Conservation (phyloP, 1,140 invertebrate species). For the Papilio machaon region DNA sequence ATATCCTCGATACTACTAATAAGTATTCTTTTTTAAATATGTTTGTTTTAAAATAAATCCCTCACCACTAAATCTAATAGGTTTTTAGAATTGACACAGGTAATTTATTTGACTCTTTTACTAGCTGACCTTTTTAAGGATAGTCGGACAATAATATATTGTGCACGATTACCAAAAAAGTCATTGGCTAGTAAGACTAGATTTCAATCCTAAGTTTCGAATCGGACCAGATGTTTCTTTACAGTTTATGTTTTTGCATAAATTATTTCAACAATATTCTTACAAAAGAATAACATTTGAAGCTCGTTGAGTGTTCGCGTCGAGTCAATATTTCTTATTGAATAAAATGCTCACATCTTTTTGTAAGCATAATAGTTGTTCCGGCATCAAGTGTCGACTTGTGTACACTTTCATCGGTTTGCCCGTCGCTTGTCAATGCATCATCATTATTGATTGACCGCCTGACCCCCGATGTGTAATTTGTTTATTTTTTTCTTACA, state of each 20-base stretch:
- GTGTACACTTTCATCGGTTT: conserved; percentile 46
- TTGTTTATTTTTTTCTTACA: conserved; percentile 56
- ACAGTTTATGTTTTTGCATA: background rate
- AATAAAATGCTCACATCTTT: conserved; percentile 22
- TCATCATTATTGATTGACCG: conserved; percentile 68
- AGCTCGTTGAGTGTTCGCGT: background rate
- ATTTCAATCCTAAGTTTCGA: conserved; percentile 1
- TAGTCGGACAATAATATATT: background rate
- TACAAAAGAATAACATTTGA: background rate
- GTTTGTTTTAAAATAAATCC: background rate
- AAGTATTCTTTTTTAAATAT: background rate
- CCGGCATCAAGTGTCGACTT: conserved; percentile 31
- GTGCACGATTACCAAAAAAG: conserved; percentile 9
- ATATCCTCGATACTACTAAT: background rate
- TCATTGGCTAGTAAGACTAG: background rate
- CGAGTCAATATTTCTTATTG: conserved; percentile 31
- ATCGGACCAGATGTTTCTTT: background rate
- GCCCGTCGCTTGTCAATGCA: conserved; percentile 57
- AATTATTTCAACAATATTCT: conserved; percentile 2
- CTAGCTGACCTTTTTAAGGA: background rate
- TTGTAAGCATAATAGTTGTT: conserved; percentile 27
- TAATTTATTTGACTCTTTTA: conserved; percentile 5
- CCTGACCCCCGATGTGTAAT: conserved; percentile 60
- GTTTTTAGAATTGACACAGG: background rate
- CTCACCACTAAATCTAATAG: conserved; percentile 12